These are phyloP conservation scores for Rachycentron canadum DNA, from an alignment of 2,797 vertebrate species.

Conservation along the genomic window DNA sequence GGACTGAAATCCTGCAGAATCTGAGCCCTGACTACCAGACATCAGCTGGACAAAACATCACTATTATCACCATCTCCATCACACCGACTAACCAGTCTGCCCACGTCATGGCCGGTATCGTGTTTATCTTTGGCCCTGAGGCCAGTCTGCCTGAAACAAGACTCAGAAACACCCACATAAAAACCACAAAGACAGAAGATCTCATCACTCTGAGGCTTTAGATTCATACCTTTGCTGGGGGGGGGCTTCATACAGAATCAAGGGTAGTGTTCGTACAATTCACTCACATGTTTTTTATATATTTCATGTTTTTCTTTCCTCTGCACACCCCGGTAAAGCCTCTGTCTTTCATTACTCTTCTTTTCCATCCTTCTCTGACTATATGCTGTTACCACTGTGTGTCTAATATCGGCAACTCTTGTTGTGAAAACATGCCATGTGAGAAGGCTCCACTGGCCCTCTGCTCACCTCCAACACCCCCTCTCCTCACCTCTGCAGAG, in stretches of 20 bases:
- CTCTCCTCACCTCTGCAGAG: constrained; percentile 7
- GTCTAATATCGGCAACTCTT: too few relatives aligned
- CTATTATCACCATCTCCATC: constrained; percentile 17
- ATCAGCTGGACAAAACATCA: constrained; percentile 39
- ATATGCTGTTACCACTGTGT: too few relatives aligned
- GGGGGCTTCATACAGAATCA: not conserved
- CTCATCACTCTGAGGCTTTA: constrained; percentile 1
- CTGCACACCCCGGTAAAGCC: too few relatives aligned
- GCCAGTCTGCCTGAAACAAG: not conserved
- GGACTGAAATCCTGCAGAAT: not conserved
- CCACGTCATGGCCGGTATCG: constrained; percentile 12
- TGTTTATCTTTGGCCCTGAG: constrained; percentile 15
- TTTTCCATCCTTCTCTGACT: not conserved
- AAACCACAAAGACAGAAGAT: not conserved
- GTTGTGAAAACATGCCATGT: not conserved
- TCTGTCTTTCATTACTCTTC: not conserved
- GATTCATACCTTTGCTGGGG: not conserved
- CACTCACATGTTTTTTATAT: not conserved
- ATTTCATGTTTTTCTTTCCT: too few relatives aligned
- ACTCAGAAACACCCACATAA: constrained; percentile 25
- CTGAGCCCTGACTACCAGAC: constrained; percentile 16
- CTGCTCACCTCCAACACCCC: not conserved
- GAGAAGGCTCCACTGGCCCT: not conserved
- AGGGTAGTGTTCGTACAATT: not conserved
- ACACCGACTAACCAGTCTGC: constrained; percentile 1